These are phyloP conservation scores for Dicaeum eximium DNA, from an alignment of 2,113 vertebrate genomes.

Conservation along the genomic window DNA sequence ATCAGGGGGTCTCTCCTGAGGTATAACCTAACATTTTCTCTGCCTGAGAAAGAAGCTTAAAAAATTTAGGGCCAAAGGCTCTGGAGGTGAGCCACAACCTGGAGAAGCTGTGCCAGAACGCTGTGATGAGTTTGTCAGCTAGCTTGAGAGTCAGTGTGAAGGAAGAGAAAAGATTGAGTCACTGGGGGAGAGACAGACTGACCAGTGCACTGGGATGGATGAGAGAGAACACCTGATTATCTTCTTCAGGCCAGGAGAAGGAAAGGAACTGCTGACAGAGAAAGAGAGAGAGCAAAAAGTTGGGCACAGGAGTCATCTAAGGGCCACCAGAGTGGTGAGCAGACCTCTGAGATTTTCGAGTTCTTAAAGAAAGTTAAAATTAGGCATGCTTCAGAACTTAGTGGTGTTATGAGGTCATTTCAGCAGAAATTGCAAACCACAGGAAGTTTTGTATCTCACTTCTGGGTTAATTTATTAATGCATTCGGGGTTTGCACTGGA, in stretches of 20 bases:
- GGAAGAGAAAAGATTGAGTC: neutral
- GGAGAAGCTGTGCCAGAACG: neutral
- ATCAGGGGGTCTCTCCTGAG: neutral
- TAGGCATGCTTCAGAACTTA: neutral
- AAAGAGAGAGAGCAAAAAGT: neutral
- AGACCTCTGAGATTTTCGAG: neutral
- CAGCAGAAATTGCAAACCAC: conserved; percentile 1
- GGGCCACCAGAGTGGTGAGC: neutral
- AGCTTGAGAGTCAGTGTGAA: neutral
- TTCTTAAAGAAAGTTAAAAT: neutral
- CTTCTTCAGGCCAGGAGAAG: neutral
- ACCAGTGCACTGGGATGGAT: neutral
- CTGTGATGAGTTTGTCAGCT: neutral
- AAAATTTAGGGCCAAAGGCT: neutral
- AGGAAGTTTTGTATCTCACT: neutral
- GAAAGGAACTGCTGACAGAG: neutral
- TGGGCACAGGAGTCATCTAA: neutral
- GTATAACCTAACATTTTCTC: neutral
- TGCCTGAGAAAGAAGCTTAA: neutral
- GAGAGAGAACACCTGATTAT: neutral
- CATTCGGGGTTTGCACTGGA: neutral
- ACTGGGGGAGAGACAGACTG: neutral
- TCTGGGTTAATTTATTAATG: neutral
- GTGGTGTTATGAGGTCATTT: neutral
- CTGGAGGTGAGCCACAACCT: neutral